phyloP scores from a whole-genome alignment of 92 coral and sea anemone genomes.

The Porites divaricata region DNA sequence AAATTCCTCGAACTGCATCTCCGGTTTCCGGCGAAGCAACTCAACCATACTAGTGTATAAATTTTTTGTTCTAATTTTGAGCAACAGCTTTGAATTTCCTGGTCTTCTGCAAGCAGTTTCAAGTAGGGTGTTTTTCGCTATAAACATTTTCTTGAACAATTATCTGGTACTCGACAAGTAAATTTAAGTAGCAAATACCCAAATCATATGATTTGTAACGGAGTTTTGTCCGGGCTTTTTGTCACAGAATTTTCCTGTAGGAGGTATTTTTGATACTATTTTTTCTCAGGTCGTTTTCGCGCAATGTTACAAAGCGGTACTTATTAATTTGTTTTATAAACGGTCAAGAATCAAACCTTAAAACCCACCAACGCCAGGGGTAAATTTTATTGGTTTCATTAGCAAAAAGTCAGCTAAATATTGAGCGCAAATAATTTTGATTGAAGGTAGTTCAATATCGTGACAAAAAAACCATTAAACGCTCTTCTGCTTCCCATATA shows the following conservation, averaged over 20 bases:
- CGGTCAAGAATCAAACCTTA: not conserved
- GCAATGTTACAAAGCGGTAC: not conserved
- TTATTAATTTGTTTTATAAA: not conserved
- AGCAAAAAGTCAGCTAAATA: not conserved
- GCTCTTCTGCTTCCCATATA: conserved; percentile 40
- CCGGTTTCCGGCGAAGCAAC: too few species aligned
- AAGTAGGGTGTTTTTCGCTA: too few species aligned
- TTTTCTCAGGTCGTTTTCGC: not conserved
- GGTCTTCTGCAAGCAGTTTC: too few species aligned
- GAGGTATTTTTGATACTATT: not conserved
- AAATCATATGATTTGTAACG: not conserved
- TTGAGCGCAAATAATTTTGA: conserved; percentile 7
- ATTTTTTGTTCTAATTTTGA: too few species aligned
- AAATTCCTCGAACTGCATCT: too few species aligned
- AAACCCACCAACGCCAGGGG: not conserved
- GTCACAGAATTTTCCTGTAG: not conserved
- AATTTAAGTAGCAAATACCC: not conserved
- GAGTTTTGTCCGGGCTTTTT: too few species aligned
- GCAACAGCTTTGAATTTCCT: too few species aligned
- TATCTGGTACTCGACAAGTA: not conserved
- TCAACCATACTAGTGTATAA: too few species aligned
- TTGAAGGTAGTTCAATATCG: conserved; percentile 36
- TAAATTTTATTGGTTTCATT: conserved; percentile 19
- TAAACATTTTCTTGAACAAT: not conserved
- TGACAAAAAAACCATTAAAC: conserved; percentile 37